A percentile compares a stretch with the other conserved stretches of the same genome.
phyloP scores from a whole-genome alignment of 1,140 invertebrate genomes.

The Anastrepha ludens region DNA sequence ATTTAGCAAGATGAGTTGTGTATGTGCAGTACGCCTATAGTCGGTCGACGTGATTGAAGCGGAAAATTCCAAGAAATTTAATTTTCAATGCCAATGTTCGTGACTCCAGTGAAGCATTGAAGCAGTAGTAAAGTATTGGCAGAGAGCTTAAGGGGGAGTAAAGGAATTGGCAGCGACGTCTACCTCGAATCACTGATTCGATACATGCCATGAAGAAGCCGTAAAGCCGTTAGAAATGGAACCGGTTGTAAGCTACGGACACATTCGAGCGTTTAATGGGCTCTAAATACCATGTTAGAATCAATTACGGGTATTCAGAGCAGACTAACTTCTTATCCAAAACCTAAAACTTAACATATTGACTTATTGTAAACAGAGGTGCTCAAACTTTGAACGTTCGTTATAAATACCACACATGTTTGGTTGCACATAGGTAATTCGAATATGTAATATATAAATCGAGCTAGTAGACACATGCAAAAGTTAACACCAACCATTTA shows the following conservation, averaged over 20 bases:
- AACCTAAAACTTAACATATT: background rate
- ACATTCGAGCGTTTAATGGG: background rate
- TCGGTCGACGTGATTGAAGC: conserved; percentile 32
- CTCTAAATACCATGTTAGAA: conserved; percentile 22
- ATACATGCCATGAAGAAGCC: conserved; percentile 10
- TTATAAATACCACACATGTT: too few species aligned
- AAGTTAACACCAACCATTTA: too few species aligned
- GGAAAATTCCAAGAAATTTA: conserved; percentile 55
- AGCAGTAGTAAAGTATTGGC: background rate
- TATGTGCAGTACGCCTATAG: background rate
- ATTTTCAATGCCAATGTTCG: conserved; percentile 55
- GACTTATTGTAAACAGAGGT: background rate
- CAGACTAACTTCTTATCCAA: background rate
- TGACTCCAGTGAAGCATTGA: conserved; percentile 39
- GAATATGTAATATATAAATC: too few species aligned
- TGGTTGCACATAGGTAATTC: too few species aligned
- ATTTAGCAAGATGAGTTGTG: conserved; percentile 35
- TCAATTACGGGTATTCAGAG: conserved; percentile 22
- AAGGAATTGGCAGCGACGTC: background rate
- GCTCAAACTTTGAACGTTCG: too few species aligned
- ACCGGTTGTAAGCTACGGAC: background rate
- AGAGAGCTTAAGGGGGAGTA: background rate
- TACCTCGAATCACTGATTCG: conserved; percentile 2
- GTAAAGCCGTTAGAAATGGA: conserved; percentile 11
- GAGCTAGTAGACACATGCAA: too few species aligned